Evolutionary conservation across 1,140 invertebrate species (phyloP).

Genomic region (Bombus terrestris): DNA sequence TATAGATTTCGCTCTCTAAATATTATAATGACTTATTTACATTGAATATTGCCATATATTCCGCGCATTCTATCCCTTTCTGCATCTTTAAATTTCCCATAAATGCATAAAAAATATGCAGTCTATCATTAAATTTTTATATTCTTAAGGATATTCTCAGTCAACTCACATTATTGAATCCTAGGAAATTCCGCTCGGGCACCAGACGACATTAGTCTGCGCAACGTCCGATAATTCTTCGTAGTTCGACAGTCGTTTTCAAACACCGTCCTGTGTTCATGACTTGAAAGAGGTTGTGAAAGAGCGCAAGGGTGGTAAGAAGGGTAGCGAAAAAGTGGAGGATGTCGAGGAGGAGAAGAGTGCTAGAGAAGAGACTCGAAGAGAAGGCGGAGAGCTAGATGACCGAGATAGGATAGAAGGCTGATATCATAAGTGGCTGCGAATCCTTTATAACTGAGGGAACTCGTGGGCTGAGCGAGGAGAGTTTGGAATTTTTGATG

Average conservation of each 20-base stretch:
- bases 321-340: not conserved
- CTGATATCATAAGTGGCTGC: constrained; percentile 80
- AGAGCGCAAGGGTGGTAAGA: not conserved
- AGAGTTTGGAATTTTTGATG: constrained; percentile 81
- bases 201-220: not conserved
- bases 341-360: not conserved
- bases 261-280: not conserved
- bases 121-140: too few species aligned
- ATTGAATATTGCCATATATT: too few species aligned
- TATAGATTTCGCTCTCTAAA: too few species aligned
- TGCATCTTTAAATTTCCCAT: too few species aligned
- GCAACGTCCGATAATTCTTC: not conserved
- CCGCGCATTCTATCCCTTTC: too few species aligned
- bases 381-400: constrained; percentile 31
- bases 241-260: not conserved
- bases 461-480: constrained; percentile 63
- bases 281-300: not conserved
- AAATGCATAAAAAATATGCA: too few species aligned
- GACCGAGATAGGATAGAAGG: constrained; percentile 55
- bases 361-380: not conserved
- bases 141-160: too few species aligned
- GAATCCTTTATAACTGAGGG: constrained; percentile 79
- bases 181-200: too few species aligned
- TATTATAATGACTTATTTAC: too few species aligned
- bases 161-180: too few species aligned